Evolutionary conservation across 2,888 invertebrate genomes (phyloP), one percentile per base, ranked within the genome.

Genomic region (Rhamnusium bicolor): DNA sequence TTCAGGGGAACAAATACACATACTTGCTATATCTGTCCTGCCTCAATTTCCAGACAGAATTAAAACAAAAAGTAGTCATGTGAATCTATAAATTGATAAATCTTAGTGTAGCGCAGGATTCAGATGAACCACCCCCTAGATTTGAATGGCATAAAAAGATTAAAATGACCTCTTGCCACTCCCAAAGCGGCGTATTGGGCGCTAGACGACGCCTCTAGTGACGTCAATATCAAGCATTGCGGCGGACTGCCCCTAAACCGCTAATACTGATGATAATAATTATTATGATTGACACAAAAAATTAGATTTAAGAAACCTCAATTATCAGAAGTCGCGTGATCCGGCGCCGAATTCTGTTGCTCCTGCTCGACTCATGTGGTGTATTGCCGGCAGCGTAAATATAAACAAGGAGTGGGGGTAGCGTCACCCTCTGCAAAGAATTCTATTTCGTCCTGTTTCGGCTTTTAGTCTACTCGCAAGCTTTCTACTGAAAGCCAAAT

Each of bases 91-190:
- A 69, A 71, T 49, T 69, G 71, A 79, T 79, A 78, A 81, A 83
- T 82, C 82, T 81, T 80, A 79, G 82, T 79, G 81, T 80, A 83
- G 86, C 86, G 86, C 86, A 87, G 86, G 84, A 86, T 85, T 85
- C 79, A 76, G 80, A 82, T 82, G 87, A 85, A 85, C 87, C 86
- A 87, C 87, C 87, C 87, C 84, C 85, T 80, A 81, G 84, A 87
- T 88, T 88, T 87, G 87, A 87, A 88, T 88, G 87, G 88, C 85
- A 88, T 88, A 87, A 88, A 88, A 88, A 88, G 88, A 88, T 88
- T 86, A 87, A 87, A 87, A 86, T 87, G 87, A 88, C 86, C 87
- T 86, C 82, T 86, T 84, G 88, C 88, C 88, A 88, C 88, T 87
- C 88, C 88, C 88, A 85, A 85, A 81, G 80, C 83, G 86, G 85